Evolutionary conservation across 1,140 invertebrate genomes (phyloP), one percentile per base, ranked within the genome.

Genomic region (Apis cerana): DNA sequence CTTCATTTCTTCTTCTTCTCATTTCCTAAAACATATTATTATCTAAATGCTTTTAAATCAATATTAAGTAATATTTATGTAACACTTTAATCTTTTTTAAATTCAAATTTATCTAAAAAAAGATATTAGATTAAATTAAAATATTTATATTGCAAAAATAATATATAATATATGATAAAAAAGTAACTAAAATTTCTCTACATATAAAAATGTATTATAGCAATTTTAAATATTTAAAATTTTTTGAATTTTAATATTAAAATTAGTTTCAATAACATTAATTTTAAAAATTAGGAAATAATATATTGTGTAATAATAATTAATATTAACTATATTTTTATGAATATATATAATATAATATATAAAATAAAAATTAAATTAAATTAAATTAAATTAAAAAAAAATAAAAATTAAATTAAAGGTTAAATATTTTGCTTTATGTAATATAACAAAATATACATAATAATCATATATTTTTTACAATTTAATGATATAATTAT

Each of bases 1-100:
- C 97, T 95, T 99, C 99, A 93, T 98, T 99, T 93, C 99, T 96
- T 87, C 98, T 96, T 93, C 98, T 97, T 93, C 98, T 96, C 97
- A 99, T 98, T 96, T 99, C 98, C 98, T 98, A 91, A 68, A 77
- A 81, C 48, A 70, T 48, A 67, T 12, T 8, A 19, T 4, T 2
- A 23, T 50, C 43, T 43, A 74, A 59, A 54, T 48, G 12, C 23
- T 17, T 1, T 23, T 19, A 5, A 75, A 61, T 70, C 43, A 43
- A 48, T 10, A 48, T 13, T 27, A 52, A 13, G 0, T 43, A 43
- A 43, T 43, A 43, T 43, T 43, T 17, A 23, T 23, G 0, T 19
- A 12, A 7, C 12, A 27, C 11, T n/a, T 1, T 10, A 54, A 23
- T 54, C 27, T 54, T 19, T 27, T 17, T 43, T 43, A 43, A 43